Percentiles rank a stretch among this genome's conserved stretches.
Conservation (phyloP, 2,797 vertebrate species). For the Bryconaethiops microstoma region DNA sequence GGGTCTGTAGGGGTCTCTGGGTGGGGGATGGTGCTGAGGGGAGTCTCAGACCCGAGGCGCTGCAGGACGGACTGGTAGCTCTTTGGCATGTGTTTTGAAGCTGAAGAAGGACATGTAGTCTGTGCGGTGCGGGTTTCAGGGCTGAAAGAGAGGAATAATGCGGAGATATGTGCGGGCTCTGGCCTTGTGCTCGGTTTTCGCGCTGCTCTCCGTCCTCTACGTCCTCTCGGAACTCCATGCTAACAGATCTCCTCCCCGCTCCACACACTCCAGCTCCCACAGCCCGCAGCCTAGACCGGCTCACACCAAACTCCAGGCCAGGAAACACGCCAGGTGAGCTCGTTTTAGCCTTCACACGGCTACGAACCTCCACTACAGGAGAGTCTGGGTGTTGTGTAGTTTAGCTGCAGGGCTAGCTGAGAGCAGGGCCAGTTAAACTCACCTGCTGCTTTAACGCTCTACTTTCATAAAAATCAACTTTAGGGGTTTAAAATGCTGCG, state of each 20-base stretch:
- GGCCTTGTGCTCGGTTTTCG: background rate
- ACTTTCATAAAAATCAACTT: too few species aligned
- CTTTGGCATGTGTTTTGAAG: background rate
- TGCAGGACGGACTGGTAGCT: background rate
- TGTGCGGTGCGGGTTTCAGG: background rate
- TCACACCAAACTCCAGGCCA: too few species aligned
- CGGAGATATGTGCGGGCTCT: constrained; percentile 6
- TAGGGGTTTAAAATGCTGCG: background rate
- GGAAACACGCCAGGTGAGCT: too few species aligned
- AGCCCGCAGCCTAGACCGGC: too few species aligned
- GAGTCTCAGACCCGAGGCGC: background rate
- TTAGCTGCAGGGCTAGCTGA: too few species aligned
- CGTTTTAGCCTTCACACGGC: too few species aligned
- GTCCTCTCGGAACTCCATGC: background rate
- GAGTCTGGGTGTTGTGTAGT: too few species aligned
- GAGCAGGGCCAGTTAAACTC: too few species aligned
- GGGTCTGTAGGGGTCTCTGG: background rate
- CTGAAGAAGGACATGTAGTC: background rate
- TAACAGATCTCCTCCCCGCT: background rate
- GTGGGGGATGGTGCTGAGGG: background rate
- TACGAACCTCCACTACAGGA: too few species aligned
- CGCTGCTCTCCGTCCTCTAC: background rate
- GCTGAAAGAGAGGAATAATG: background rate
- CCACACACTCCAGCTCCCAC: too few species aligned
- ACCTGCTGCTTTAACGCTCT: too few species aligned